Base-by-base conservation (phyloP, 2,113 vertebrate genomes). In the Callipepla californica region DNA sequence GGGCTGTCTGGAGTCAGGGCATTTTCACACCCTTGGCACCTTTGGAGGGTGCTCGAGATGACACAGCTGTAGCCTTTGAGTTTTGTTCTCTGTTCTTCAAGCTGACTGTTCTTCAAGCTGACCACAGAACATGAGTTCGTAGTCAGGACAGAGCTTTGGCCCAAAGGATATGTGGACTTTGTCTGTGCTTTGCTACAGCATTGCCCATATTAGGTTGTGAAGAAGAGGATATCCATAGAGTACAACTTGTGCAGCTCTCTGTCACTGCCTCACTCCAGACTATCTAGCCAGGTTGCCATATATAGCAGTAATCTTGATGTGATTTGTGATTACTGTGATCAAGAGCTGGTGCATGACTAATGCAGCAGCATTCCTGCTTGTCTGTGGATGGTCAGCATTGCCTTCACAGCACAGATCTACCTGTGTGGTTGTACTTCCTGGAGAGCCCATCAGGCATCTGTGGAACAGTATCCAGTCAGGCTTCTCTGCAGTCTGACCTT, bases 221-320 rank as follows among this genome's bases (percentile, higher is more conserved):
- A 94, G 75, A 78, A 47, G 58, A 91, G 75, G 61, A 70, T 78
- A 63, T 77, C 66, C 77, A 50, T 68, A 67, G 68, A 94, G 80
- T 59, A 79, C 86, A 72, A 59, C 80, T 79, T 85, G 77, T 90
- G 50, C 92, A 94, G 57, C n/a, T 47, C 42, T 81, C 53, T 87
- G 80, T 93, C 72, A 47, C 23, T 94, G 74, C 79, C 59, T 88
- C 34, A 1, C 2, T 87, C 44, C 38, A 48, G 68, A 19, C 70
- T 87, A 32, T 85, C 61, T 81, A 73, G 87, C 87, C 77, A 89
- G 77, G 63, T 72, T 94, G 91, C 97, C 95, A 94, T 97, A 96
- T 96, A 97, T 97, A 96, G 96, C 83, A 55, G 81, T 63, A 79
- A 90, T 90, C n/a, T 78, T 78, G 12, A 16, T 79, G 57, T 82